Percentiles rank a stretch among this genome's conserved stretches.
Evolutionary conservation across 2,888 invertebrate species (phyloP).

Genomic region (Kryphioiulus occultus): DNA sequence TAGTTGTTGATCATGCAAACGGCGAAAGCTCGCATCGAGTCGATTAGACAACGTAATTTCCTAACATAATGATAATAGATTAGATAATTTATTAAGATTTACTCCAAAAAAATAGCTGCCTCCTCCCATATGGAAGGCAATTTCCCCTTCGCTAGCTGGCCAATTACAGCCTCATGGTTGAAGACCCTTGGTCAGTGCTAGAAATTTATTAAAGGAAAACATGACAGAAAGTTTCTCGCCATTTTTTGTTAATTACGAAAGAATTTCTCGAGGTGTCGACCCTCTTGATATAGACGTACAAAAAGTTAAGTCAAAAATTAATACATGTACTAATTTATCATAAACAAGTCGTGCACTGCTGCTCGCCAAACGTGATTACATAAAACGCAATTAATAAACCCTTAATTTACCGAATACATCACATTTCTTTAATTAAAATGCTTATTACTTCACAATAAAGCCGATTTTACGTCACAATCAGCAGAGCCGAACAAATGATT

Average conservation of each 20-base stretch:
- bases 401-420: background rate
- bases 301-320: background rate
- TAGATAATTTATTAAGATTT: background rate
- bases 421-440: background rate
- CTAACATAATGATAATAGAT: background rate
- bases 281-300: background rate
- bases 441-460: background rate
- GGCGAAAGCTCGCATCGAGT: background rate
- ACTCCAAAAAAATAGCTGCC: background rate
- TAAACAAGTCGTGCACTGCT: background rate
- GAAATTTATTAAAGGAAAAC: background rate
- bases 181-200: background rate
- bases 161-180: background rate
- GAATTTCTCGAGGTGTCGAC: background rate
- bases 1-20: background rate
- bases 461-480: background rate
- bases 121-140: background rate
- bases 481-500: background rate
- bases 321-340: background rate
- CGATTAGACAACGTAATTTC: background rate
- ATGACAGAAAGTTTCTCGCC: background rate
- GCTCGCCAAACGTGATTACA: background rate
- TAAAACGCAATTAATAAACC: background rate
- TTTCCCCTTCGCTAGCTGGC: background rate
- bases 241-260: background rate